Base-by-base conservation (phyloP, 2,113 vertebrate genomes). In the Bagarius yarrelli region DNA sequence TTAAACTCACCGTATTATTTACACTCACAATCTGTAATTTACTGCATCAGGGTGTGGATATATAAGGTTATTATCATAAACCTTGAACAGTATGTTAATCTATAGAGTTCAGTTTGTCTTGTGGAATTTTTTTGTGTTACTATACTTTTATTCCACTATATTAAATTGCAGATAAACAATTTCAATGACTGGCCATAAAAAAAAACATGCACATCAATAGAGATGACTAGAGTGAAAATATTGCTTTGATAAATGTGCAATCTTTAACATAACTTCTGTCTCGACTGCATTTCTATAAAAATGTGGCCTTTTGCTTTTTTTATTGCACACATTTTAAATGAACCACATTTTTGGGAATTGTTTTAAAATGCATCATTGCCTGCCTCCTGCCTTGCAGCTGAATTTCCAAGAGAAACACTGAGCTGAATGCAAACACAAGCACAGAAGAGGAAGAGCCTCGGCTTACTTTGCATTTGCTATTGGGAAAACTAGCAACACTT, bases 381-480 rank as follows among this genome's bases (percentile, higher is more conserved):
- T 50, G 25, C 40, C 44, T 63, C 50, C n/a, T n/a, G n/a, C n/a
- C 75, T 50, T 11, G 8, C 44, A 50, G 57, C 36, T 61, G 57
- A 36, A 60, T 50, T 72, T 72, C 25, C 18, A 25, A 2, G 70
- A 9, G 70, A 30, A 53, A 72, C 47, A 53, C 50, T 72, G 70
- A 72, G 70, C 16, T 72, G 70, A 72, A 72, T 72, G 70, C 70
- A 72, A 72, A 72, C 70, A 32, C 70, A 32, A 53, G 70, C 70
- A 53, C 47, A 53, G 47, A 13, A 44, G 30, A n/a, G 52, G 63
- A 53, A 60, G 64, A 59, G 63, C 60, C 69, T 72, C 74, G 40
- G 36, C 77, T 67, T 84, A 71, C 86, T 91, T 86, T 88, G 89
- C 88, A 90, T 90, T 88, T 92, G 85, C 70, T 89, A 85, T 90